phyloP scores from a whole-genome alignment of 2,888 invertebrate genomes.

The Drosophila lacicola region DNA sequence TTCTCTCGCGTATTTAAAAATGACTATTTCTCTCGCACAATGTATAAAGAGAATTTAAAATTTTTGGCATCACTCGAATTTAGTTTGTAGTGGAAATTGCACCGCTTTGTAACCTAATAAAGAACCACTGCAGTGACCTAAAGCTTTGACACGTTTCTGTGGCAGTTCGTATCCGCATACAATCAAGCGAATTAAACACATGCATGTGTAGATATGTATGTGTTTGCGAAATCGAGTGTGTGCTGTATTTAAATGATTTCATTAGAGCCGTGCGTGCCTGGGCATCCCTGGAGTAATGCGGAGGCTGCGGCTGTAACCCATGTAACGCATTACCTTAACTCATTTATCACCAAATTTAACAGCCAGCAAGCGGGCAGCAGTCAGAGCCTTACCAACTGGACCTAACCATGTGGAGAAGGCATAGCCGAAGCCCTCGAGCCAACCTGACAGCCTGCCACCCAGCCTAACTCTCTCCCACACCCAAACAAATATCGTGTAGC shows the following conservation, averaged over 20 bases:
- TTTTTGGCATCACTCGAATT: neutral
- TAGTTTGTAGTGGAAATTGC: conserved; percentile 5
- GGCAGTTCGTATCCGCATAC: conserved; percentile 26
- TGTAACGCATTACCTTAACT: conserved; percentile 77
- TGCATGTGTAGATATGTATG: conserved; percentile 13
- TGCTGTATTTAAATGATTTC: conserved; percentile 76
- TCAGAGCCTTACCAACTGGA: conserved; percentile 4
- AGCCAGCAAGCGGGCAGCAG: conserved; percentile 33
- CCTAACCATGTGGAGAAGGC: conserved; percentile 1
- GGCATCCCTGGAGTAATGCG: conserved; percentile 53
- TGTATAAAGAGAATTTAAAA: conserved; percentile 5
- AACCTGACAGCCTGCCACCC: neutral
- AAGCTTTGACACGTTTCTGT: conserved; percentile 60
- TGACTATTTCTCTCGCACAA: neutral
- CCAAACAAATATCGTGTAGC: conserved; percentile 22
- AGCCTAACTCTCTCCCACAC: neutral
- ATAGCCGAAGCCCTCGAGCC: neutral
- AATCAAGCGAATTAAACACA: conserved; percentile 13
- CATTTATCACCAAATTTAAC: conserved; percentile 77
- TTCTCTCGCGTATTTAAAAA: no score
- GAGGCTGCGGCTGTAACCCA: conserved; percentile 37
- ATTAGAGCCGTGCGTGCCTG: conserved; percentile 72
- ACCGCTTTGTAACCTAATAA: conserved; percentile 1
- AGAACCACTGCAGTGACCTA: conserved; percentile 19
- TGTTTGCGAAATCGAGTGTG: conserved; percentile 28